Conservation (phyloP, 2,888 invertebrate species). For the Chrysotoxum bicinctum region DNA sequence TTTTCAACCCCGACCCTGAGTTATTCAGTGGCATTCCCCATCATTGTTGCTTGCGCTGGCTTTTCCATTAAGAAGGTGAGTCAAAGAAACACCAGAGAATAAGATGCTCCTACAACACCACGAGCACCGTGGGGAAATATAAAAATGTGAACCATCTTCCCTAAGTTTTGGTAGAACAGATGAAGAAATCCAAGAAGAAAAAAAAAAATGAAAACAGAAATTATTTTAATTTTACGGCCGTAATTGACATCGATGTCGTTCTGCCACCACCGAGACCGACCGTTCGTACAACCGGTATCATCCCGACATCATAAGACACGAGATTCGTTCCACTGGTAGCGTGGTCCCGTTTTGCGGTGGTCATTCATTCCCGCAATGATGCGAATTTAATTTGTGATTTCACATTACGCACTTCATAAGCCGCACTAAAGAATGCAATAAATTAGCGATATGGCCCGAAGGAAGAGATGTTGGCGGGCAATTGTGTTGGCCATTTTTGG, state of each 20-base stretch:
- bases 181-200: background rate
- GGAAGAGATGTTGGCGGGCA: conserved; percentile 45
- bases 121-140: conserved; percentile 6
- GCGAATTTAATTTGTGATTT: conserved; percentile 72
- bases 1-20: conserved; percentile 9
- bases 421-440: conserved; percentile 70
- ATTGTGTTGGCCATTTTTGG: conserved; percentile 49
- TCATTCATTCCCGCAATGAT: conserved; percentile 66
- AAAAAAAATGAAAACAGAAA: conserved; percentile 52
- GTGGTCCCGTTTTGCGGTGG: conserved; percentile 54
- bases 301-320: conserved; percentile 66
- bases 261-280: conserved; percentile 8
- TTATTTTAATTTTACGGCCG: conserved; percentile 69
- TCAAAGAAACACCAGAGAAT: conserved; percentile 22
- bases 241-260: conserved; percentile 63
- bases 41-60: conserved; percentile 19
- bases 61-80: conserved; percentile 47
- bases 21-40: conserved; percentile 21
- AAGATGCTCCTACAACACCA: conserved; percentile 28
- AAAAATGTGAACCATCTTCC: conserved; percentile 52
- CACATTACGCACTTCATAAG: conserved; percentile 72
- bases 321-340: conserved; percentile 25
- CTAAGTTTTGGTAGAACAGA: conserved; percentile 30
- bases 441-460: conserved; percentile 66
- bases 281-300: conserved; percentile 45